phyloP scores from a whole-genome alignment of 2,797 vertebrate species.

The Micropoecilia bifurca region DNA sequence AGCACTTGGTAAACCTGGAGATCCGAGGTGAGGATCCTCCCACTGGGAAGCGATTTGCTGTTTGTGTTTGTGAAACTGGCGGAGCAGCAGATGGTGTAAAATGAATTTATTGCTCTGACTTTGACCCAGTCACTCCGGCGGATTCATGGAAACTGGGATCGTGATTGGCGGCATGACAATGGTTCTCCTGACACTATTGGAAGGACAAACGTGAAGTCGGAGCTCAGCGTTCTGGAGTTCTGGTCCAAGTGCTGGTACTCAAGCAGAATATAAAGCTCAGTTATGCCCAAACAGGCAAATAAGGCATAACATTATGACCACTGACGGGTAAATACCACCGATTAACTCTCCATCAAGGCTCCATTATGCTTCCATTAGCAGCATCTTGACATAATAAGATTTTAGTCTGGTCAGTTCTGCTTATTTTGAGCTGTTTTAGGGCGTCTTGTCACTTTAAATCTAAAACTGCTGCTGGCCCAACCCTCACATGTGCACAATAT shows the following conservation, averaged over 20 bases:
- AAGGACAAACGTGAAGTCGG: constrained; percentile 49
- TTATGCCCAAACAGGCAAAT: background rate
- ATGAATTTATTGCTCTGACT: constrained; percentile 26
- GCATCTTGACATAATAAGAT: too few species aligned
- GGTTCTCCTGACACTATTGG: constrained; percentile 42
- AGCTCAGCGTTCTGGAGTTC: constrained; percentile 7
- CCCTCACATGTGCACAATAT: too few species aligned
- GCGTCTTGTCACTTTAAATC: too few species aligned
- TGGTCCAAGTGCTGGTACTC: too few species aligned
- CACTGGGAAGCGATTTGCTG: constrained; percentile 1
- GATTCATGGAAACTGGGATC: constrained; percentile 36
- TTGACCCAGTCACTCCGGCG: constrained; percentile 1
- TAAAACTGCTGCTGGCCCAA: too few species aligned
- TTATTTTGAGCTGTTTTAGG: too few species aligned
- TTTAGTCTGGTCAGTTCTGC: too few species aligned
- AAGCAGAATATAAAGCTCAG: background rate
- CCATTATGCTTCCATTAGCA: background rate
- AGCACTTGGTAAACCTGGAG: constrained; percentile 15
- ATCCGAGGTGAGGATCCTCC: constrained; percentile 4
- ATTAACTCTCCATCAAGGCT: background rate
- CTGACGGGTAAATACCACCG: background rate
- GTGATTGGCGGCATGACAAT: constrained; percentile 35
- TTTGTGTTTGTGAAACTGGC: constrained; percentile 31
- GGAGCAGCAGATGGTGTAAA: constrained; percentile 36
- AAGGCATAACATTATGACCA: background rate